Evolutionary conservation across 2,797 vertebrate species (phyloP).

Genomic region (Macrochelys suwanniensis): DNA sequence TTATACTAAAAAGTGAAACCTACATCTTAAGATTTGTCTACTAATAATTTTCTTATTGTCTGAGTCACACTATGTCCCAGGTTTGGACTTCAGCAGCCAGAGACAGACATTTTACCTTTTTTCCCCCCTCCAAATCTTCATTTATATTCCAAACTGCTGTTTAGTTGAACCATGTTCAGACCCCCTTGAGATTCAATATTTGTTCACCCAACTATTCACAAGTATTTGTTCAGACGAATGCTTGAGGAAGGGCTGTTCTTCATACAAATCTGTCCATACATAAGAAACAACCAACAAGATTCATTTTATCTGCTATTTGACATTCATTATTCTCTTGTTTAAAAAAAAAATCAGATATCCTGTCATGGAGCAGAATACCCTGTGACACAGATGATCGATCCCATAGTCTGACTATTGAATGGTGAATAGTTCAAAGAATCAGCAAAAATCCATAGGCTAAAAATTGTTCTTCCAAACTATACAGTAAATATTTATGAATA

Average conservation of each 20-base stretch:
- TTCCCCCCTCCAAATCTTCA: background rate
- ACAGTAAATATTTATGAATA: constrained; percentile 10
- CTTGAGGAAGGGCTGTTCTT: background rate
- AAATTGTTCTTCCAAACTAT: background rate
- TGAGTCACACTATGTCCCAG: background rate
- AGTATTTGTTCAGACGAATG: background rate
- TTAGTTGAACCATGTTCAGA: background rate
- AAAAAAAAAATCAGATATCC: background rate
- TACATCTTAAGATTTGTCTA: background rate
- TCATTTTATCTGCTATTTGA: background rate
- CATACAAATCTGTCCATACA: background rate
- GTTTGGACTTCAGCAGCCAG: background rate
- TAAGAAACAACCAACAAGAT: background rate
- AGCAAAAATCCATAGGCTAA: background rate
- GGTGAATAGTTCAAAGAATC: background rate
- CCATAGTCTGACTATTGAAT: background rate
- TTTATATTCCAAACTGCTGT: background rate
- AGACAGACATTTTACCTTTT: background rate
- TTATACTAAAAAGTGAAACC: background rate
- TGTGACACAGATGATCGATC: accelerated
- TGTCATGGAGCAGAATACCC: background rate
- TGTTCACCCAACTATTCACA: background rate
- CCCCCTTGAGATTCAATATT: background rate
- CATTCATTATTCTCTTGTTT: background rate
- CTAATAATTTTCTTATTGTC: accelerated